A percentile compares a stretch with the other conserved stretches of the same genome.
Evolutionary conservation across 2,113 vertebrate genomes (phyloP).

Genomic region (Donacobius atricapilla): DNA sequence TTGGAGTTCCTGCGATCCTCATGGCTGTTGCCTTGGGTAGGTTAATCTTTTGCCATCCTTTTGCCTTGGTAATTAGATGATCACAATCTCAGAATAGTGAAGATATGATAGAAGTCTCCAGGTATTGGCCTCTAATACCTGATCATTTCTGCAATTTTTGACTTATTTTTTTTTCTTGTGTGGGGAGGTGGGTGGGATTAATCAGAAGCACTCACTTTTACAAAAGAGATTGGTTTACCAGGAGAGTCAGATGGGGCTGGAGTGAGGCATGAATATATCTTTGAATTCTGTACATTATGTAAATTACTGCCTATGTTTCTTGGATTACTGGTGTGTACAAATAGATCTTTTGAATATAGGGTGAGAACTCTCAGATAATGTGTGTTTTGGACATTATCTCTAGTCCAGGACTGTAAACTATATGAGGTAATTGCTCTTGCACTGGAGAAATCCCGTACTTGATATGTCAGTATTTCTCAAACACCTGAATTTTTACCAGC

Average conservation of each 20-base stretch:
- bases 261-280: neutral
- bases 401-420: neutral
- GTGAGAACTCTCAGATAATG: neutral
- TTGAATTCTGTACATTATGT: neutral
- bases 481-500: neutral
- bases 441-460: neutral
- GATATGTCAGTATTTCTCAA: neutral
- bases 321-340: neutral
- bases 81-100: neutral
- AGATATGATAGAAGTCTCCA: neutral
- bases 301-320: neutral
- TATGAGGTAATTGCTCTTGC: neutral
- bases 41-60: conserved; percentile 30
- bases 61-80: neutral
- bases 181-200: neutral
- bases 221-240: neutral
- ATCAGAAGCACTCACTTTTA: neutral
- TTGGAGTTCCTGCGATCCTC: conserved; percentile 89
- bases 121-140: neutral
- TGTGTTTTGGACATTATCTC: neutral
- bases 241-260: neutral
- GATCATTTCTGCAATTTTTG: neutral
- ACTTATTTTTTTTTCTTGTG: neutral
- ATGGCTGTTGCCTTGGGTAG: conserved; percentile 89
- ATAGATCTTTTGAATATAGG: neutral